Percentiles rank a stretch among this genome's conserved stretches.
Evolutionary conservation across 2,888 invertebrate genomes (phyloP).

Genomic region (Tenthredo mesomela): DNA sequence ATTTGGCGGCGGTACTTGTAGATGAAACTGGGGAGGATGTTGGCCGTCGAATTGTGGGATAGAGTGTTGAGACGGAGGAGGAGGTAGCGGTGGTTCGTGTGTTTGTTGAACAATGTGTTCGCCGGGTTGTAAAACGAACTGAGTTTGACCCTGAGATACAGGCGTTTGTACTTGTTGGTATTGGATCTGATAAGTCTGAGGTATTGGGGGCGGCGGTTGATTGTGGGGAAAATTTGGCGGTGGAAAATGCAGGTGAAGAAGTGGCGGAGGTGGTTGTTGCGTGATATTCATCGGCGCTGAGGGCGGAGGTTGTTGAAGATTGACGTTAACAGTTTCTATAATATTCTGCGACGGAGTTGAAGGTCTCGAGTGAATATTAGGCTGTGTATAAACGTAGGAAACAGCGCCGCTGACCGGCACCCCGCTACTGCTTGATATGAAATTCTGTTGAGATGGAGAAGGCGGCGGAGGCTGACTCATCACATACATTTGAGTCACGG

Average conservation of each 20-base stretch:
- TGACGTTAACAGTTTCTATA: conserved; percentile 74
- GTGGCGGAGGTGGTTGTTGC: conserved; percentile 73
- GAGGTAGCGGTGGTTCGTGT: conserved; percentile 69
- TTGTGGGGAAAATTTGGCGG: conserved; percentile 75
- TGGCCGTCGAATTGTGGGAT: conserved; percentile 58
- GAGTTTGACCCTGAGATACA: conserved; percentile 69
- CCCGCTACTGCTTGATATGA: conserved; percentile 70
- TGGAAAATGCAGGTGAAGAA: conserved; percentile 74
- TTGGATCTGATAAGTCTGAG: conserved; percentile 76
- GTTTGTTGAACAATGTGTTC: conserved; percentile 72
- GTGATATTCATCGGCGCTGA: conserved; percentile 69
- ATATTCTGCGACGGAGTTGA: conserved; percentile 71
- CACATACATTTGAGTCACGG: conserved; percentile 76
- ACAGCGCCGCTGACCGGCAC: conserved; percentile 70
- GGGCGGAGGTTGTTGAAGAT: conserved; percentile 76
- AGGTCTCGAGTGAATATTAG: conserved; percentile 69
- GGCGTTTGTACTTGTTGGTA: conserved; percentile 73
- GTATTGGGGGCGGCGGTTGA: conserved; percentile 76
- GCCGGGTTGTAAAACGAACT: conserved; percentile 73
- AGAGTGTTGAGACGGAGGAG: conserved; percentile 63
- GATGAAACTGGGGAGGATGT: conserved; percentile 72
- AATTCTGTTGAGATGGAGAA: conserved; percentile 68
- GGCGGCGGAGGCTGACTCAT: conserved; percentile 76
- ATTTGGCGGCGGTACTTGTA: conserved; percentile 67
- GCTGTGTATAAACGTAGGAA: conserved; percentile 75